phyloP scores from a whole-genome alignment of 2,888 invertebrate genomes.

The Proisotoma minuta region DNA sequence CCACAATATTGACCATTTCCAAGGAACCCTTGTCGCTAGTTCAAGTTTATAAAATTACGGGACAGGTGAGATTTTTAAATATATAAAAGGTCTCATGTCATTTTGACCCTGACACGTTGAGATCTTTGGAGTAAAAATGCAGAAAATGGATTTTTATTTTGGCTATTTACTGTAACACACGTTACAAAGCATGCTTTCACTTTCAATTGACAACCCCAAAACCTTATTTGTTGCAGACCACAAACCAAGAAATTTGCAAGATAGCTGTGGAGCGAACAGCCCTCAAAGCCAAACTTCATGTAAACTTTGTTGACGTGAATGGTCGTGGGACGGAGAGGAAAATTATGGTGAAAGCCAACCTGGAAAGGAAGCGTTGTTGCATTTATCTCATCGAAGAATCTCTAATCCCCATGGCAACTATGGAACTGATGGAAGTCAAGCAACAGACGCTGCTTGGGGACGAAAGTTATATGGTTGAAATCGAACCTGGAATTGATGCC shows the following conservation, averaged over 20 bases:
- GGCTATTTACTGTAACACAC: too few species aligned
- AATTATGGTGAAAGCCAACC: not conserved
- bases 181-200: too few species aligned
- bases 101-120: too few species aligned
- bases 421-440: not conserved
- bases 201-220: too few species aligned
- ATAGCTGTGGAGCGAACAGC: not conserved
- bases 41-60: not conserved
- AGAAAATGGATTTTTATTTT: too few species aligned
- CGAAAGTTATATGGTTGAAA: not conserved
- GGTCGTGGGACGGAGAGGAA: not conserved
- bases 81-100: too few species aligned
- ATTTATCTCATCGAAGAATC: not conserved
- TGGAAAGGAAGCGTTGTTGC: not conserved
- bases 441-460: not conserved
- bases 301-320: not conserved
- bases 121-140: too few species aligned
- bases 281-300: not conserved
- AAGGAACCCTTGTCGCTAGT: not conserved
- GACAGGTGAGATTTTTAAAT: too few species aligned
- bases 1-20: not conserved
- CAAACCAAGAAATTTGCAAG: not conserved
- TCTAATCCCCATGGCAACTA: not conserved
- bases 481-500: not conserved
- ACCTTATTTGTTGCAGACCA: too few species aligned